Conservation (phyloP, 1,140 invertebrate genomes). For the Chironomus tepperi region DNA sequence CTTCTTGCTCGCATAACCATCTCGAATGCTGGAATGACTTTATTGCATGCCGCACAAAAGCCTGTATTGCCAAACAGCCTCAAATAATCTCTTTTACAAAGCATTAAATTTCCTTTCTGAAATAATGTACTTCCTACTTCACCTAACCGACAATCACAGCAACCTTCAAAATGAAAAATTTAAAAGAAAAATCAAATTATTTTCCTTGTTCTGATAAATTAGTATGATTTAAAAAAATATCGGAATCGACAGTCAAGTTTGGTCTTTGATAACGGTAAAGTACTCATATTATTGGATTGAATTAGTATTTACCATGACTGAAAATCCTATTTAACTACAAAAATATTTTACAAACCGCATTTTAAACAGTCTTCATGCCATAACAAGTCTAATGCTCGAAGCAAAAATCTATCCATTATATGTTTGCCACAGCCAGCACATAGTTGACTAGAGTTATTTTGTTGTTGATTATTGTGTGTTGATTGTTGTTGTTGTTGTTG, state of each 20-base stretch:
- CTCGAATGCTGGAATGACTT: conserved; percentile 96
- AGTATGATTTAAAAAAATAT: too few relatives aligned
- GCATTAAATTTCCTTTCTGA: conserved; percentile 90
- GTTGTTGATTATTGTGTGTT: conserved; percentile 40
- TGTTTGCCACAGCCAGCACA: conserved; percentile 80
- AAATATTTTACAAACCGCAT: too few relatives aligned
- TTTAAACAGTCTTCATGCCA: conserved; percentile 99
- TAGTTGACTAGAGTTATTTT: conserved; percentile 54
- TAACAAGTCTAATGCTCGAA: conserved; percentile 82
- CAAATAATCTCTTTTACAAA: conserved; percentile 97
- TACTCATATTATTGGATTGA: too few relatives aligned
- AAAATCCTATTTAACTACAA: too few relatives aligned
- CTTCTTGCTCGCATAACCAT: conserved; percentile 97
- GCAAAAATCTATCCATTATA: conserved; percentile 73
- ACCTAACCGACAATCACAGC: conserved; percentile 92
- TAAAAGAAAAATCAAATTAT: too few relatives aligned
- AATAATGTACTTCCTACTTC: conserved; percentile 96
- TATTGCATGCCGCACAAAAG: conserved; percentile 89
- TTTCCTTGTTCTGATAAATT: too few relatives aligned
- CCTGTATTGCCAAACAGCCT: conserved; percentile 83
- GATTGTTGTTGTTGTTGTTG: conserved; percentile 25
- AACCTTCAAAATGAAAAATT: too few relatives aligned
- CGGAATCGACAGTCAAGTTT: too few relatives aligned
- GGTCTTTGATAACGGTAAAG: too few relatives aligned
- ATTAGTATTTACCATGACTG: too few relatives aligned